These are phyloP conservation scores for Elegia similella DNA, from an alignment of 2,888 invertebrate genomes.

Conservation along the genomic window DNA sequence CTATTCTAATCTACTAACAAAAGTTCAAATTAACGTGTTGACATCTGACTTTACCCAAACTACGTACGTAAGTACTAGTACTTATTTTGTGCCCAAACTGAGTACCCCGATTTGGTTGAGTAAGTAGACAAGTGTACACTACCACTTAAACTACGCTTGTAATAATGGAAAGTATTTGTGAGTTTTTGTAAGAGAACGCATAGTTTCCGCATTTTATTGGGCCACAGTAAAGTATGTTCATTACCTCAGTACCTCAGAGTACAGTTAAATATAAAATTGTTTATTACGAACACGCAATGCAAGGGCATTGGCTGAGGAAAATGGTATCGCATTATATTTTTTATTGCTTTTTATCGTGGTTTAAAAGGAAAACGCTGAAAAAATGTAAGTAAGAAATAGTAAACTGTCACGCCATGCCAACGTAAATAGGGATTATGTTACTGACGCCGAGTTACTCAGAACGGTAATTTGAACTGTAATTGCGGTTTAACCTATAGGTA, in stretches of 20 bases:
- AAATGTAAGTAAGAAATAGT: slow-evolving; percentile 36
- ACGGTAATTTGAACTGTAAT: slow-evolving; percentile 5
- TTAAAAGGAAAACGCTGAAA: slow-evolving; percentile 34
- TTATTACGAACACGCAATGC: slow-evolving; percentile 36
- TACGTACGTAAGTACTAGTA: too few relatives aligned
- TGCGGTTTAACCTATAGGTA: neutral
- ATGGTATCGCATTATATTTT: slow-evolving; percentile 26
- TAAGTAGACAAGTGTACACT: too few relatives aligned
- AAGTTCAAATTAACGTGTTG: too few relatives aligned
- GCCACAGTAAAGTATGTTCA: neutral
- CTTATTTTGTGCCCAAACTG: too few relatives aligned
- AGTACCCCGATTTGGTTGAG: too few relatives aligned
- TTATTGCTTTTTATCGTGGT: slow-evolving; percentile 29
- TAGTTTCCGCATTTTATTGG: neutral
- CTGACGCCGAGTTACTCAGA: neutral
- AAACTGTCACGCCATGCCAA: slow-evolving; percentile 46
- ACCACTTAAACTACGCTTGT: too few relatives aligned
- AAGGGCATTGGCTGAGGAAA: slow-evolving; percentile 34
- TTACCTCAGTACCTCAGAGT: slow-evolving; percentile 1
- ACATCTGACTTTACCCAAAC: too few relatives aligned
- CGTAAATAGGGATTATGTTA: slow-evolving; percentile 30
- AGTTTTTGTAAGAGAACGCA: neutral
- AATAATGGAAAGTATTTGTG: neutral
- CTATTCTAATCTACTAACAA: too few relatives aligned
- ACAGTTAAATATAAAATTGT: slow-evolving; percentile 22